These are phyloP conservation scores for Nycteola revayana DNA, from an alignment of 2,888 invertebrate genomes.

Conservation along the genomic window DNA sequence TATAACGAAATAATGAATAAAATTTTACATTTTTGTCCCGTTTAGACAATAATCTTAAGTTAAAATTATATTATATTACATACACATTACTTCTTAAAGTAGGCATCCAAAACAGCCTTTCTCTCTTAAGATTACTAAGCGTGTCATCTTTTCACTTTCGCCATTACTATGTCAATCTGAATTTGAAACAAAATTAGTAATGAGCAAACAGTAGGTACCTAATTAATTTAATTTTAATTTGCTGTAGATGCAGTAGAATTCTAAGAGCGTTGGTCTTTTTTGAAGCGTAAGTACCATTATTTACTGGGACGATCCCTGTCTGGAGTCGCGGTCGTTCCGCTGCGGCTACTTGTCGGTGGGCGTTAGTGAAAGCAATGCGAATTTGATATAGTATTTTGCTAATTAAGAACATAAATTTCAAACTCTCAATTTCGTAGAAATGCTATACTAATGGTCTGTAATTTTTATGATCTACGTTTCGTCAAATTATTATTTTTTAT, in stretches of 20 bases:
- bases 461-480: too few relatives aligned
- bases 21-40: conserved; percentile 17
- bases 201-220: conserved; percentile 56
- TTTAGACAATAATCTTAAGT: conserved; percentile 26
- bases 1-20: conserved; percentile 10
- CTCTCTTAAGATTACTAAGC: conserved; percentile 69
- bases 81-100: conserved; percentile 36
- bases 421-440: conserved; percentile 54
- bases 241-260: conserved; percentile 30
- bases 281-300: conserved; percentile 38
- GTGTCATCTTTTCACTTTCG: conserved; percentile 76
- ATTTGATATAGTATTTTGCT: conserved; percentile 45
- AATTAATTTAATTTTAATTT: conserved; percentile 52
- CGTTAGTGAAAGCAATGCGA: conserved; percentile 64
- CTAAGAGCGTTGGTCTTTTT: conserved; percentile 29
- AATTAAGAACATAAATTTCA: conserved; percentile 54
- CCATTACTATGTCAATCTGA: conserved; percentile 68
- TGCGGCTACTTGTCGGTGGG: conserved; percentile 48
- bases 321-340: conserved; percentile 10
- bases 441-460: too few relatives aligned
- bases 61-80: conserved; percentile 21
- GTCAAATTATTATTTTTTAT: too few relatives aligned
- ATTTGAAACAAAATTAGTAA: conserved; percentile 60
- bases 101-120: conserved; percentile 59
- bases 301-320: conserved; percentile 19